Evolutionary conservation across 1,140 invertebrate species (phyloP).

Genomic region (Octopus sinensis): DNA sequence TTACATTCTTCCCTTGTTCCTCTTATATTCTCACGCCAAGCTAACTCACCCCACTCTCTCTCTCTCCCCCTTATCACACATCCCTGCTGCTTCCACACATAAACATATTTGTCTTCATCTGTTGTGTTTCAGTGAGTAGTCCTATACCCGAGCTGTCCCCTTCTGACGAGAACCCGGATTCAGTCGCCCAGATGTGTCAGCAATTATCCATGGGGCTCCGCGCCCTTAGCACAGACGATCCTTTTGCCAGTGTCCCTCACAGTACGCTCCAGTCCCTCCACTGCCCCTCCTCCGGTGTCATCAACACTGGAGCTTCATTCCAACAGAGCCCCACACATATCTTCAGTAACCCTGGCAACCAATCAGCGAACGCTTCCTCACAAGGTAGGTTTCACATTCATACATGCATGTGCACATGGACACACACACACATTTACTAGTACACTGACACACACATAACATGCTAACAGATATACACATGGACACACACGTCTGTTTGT

Average conservation of each 20-base stretch:
- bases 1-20: too few species aligned
- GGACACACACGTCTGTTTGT: too few species aligned
- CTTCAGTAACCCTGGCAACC: not conserved
- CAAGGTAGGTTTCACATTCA: not conserved
- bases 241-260: constrained; percentile 45
- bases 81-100: too few species aligned
- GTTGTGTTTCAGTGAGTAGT: constrained; percentile 62
- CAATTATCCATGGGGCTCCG: constrained; percentile 80
- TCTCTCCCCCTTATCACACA: too few species aligned
- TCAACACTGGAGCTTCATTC: constrained; percentile 9
- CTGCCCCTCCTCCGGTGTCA: constrained; percentile 9
- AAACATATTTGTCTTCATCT: constrained; percentile 6
- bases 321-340: constrained; percentile 10
- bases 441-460: not conserved
- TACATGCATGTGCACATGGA: not conserved
- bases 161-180: constrained; percentile 61
- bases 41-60: too few species aligned
- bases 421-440: too few species aligned
- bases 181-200: constrained; percentile 83
- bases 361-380: not conserved
- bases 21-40: too few species aligned
- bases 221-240: constrained; percentile 71
- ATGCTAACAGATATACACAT: too few species aligned
- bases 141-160: constrained; percentile 79
- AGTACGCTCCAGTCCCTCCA: constrained; percentile 11